phyloP scores from a whole-genome alignment of 1,140 invertebrate species.

The Drosophila insularis region DNA sequence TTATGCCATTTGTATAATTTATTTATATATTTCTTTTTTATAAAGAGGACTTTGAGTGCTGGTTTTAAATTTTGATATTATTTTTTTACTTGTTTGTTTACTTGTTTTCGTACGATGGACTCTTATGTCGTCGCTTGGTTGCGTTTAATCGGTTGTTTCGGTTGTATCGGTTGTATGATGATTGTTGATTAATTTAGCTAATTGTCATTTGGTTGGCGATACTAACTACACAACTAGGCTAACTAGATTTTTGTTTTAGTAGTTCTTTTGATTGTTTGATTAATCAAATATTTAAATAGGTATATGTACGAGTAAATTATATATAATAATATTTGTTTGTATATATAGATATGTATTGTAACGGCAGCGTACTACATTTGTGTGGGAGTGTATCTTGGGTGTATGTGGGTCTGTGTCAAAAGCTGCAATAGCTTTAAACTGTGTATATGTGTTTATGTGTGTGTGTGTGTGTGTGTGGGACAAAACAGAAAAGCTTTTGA shows the following conservation, averaged over 20 bases:
- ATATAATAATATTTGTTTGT: slow-evolving; percentile 43
- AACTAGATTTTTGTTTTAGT: slow-evolving; percentile 25
- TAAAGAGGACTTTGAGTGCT: slow-evolving; percentile 5
- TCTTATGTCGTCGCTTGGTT: slow-evolving; percentile 14
- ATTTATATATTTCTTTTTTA: slow-evolving; percentile 2
- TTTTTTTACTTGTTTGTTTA: background rate
- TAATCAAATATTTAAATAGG: slow-evolving; percentile 31
- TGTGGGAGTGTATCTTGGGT: background rate
- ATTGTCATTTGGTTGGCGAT: slow-evolving; percentile 9
- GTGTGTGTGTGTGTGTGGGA: too few species aligned
- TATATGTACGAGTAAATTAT: slow-evolving; percentile 38
- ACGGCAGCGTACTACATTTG: slow-evolving; percentile 37
- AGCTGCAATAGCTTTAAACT: slow-evolving; percentile 38
- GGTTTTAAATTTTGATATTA: background rate
- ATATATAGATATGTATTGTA: slow-evolving; percentile 44
- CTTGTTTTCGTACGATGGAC: slow-evolving; percentile 4
- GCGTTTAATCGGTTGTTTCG: slow-evolving; percentile 1
- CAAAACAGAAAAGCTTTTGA: slow-evolving; percentile 18
- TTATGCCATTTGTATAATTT: slow-evolving; percentile 5
- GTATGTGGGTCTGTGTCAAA: slow-evolving; percentile 37
- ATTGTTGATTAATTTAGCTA: slow-evolving; percentile 4
- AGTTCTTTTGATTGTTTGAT: slow-evolving; percentile 27
- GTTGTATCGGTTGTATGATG: background rate
- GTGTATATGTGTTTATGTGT: background rate
- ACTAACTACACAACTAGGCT: slow-evolving; percentile 37